Base-by-base conservation (phyloP, 2,113 vertebrate genomes). In the Tamias sibiricus region DNA sequence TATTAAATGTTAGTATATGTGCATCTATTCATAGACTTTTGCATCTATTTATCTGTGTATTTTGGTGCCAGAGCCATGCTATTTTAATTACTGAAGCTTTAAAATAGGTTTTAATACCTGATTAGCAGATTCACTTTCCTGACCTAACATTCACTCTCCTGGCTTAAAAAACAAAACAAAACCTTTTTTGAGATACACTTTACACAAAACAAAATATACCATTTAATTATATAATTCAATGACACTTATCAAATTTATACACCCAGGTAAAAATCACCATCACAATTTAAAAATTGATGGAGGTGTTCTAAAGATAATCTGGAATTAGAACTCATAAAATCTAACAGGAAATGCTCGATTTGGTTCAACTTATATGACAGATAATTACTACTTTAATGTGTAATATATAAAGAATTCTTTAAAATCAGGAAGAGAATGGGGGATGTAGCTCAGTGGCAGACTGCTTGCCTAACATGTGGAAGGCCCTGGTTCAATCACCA, bases 81-180 rank as follows among this genome's bases (percentile, higher is more conserved):
- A 59, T 32, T 92, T 95, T 84, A 92, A 85, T 89, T 83, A 88
- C 40, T 75, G 37, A 81, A 44, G 37, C 68, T 87, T 87, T 69
- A n/a, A 30, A 88, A 64, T 26, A 64, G 20, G 1, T 90, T 84
- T 80, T 93, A 89, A 35, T 68, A 26, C 10, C 62, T 64, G 35
- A 37, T 44, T 66, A 83, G n/a, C n/a, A 47, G 57, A 49, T 86
- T 82, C 32, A 77, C 30, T 62, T 17, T 87, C 37, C 64, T 72
- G 37, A 80, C 11, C 24, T 14, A 92, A 14, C 24, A 44, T 74
- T 89, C 66, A 49, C 75, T 81, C 28, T 68, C 59, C 42, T 52
- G 30, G 68, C 66, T 75, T 89, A n/a, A 7, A 81, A 59, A 12
- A 66, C 37, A 82, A 68, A 66, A 30, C 30, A 12, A 76, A 37